Evolutionary conservation across 1,140 invertebrate genomes (phyloP).

Genomic region (Drosophila leontia): DNA sequence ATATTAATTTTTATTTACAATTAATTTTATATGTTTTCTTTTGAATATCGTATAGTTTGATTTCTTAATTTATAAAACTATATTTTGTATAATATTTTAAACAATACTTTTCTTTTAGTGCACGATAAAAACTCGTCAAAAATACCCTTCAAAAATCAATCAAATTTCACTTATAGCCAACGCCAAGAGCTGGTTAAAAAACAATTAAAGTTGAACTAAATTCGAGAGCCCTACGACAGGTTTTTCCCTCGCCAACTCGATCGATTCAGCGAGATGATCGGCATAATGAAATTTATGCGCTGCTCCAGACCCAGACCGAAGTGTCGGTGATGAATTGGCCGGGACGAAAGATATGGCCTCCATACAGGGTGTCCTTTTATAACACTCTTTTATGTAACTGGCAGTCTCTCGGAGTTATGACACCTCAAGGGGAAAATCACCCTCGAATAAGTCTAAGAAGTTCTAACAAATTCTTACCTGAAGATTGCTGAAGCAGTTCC

Average conservation of each 20-base stretch:
- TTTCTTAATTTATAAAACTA: neutral
- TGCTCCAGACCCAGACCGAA: slow-evolving; percentile 33
- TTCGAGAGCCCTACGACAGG: slow-evolving; percentile 57
- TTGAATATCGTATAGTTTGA: neutral
- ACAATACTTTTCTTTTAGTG: neutral
- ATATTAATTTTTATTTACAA: neutral
- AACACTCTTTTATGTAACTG: neutral
- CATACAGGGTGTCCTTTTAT: slow-evolving; percentile 64
- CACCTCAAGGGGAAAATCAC: slow-evolving; percentile 2
- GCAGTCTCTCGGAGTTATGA: slow-evolving; percentile 38
- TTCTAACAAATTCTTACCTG: slow-evolving; percentile 49
- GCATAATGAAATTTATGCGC: slow-evolving; percentile 79
- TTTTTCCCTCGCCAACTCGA: slow-evolving; percentile 57
- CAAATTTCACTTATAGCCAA: slow-evolving; percentile 72
- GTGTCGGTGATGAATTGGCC: slow-evolving; percentile 51
- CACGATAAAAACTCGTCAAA: neutral
- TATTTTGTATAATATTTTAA: neutral
- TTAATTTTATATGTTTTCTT: no score
- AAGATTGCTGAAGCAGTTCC: neutral
- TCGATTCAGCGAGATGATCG: slow-evolving; percentile 69
- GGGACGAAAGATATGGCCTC: slow-evolving; percentile 1
- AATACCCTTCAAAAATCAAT: slow-evolving; percentile 65
- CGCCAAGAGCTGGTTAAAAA: slow-evolving; percentile 68
- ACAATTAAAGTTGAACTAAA: slow-evolving; percentile 83
- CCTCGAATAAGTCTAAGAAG: slow-evolving; percentile 1